Percentiles rank a stretch among this genome's conserved stretches.
phyloP scores from a whole-genome alignment of 53 echinoderm and acorn worm genomes.

The Echinarachnius parma region DNA sequence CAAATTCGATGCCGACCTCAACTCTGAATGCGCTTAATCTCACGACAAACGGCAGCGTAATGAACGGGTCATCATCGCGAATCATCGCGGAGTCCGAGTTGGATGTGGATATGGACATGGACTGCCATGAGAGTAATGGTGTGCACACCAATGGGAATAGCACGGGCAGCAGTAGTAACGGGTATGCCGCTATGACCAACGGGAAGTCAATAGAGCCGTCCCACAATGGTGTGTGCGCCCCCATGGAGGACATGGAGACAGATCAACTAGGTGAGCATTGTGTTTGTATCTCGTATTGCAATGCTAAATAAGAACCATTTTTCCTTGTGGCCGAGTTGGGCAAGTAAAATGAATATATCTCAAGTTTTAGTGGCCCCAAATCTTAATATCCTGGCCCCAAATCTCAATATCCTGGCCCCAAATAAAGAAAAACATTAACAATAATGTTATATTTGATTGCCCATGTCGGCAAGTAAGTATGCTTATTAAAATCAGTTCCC shows the following conservation, averaged over 20 bases:
- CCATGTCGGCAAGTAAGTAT: no score
- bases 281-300: no score
- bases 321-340: no score
- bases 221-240: constrained; percentile 79
- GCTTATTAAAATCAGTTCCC: no score
- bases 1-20: constrained; percentile 65
- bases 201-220: constrained; percentile 41
- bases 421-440: no score
- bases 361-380: no score
- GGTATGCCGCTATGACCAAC: constrained; percentile 17
- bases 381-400: no score
- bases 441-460: no score
- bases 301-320: no score
- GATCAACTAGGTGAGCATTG: constrained; percentile 79
- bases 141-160: constrained; percentile 30
- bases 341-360: no score
- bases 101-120: constrained; percentile 85
- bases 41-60: constrained; percentile 76
- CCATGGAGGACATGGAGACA: constrained; percentile 89
- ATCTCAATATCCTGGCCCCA: no score
- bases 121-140: constrained; percentile 40
- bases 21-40: constrained; percentile 81
- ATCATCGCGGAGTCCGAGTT: constrained; percentile 48
- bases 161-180: constrained; percentile 19
- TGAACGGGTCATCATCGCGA: constrained; percentile 60